Evolutionary conservation across 2,797 vertebrate genomes (phyloP).

Genomic region (Thamnophis elegans): DNA sequence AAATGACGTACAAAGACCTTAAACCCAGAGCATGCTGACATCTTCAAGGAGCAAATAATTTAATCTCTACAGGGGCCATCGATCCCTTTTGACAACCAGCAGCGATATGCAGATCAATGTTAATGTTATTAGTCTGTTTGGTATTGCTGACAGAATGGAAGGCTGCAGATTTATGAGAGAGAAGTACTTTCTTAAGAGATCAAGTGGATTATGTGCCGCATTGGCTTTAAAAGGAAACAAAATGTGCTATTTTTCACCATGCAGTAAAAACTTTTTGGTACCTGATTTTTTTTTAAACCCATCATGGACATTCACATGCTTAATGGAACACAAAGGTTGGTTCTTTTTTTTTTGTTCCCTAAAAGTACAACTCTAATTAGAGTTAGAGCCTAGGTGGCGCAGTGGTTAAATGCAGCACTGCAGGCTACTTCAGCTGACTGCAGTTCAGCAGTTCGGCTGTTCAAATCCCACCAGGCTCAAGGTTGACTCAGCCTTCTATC

Average conservation of each 20-base stretch:
- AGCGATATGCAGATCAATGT: constrained; percentile 10
- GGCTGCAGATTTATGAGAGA: not conserved
- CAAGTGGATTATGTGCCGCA: not conserved
- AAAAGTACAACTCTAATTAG: not conserved
- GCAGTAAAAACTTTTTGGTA: not conserved
- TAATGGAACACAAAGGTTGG: not conserved
- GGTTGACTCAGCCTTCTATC: too few relatives aligned
- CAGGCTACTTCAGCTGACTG: too few relatives aligned
- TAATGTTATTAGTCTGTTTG: constrained; percentile 17
- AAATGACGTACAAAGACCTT: not conserved
- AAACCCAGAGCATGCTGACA: constrained; percentile 5
- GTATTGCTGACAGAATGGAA: constrained; percentile 19
- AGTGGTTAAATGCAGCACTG: too few relatives aligned
- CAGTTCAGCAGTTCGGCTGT: too few relatives aligned
- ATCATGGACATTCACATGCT: not conserved
- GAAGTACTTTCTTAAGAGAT: not conserved
- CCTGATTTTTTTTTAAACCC: not conserved
- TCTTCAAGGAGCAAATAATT: constrained; percentile 24
- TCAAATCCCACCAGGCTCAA: too few relatives aligned
- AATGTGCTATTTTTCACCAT: not conserved
- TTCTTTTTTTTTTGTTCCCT: not conserved
- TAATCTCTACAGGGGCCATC: constrained; percentile 20
- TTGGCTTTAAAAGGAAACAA: not conserved
- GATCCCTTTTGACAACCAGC: constrained; percentile 12
- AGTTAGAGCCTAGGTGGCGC: too few relatives aligned